phyloP scores from a whole-genome alignment of 1,140 invertebrate species.

The Platyscapa corneri region DNA sequence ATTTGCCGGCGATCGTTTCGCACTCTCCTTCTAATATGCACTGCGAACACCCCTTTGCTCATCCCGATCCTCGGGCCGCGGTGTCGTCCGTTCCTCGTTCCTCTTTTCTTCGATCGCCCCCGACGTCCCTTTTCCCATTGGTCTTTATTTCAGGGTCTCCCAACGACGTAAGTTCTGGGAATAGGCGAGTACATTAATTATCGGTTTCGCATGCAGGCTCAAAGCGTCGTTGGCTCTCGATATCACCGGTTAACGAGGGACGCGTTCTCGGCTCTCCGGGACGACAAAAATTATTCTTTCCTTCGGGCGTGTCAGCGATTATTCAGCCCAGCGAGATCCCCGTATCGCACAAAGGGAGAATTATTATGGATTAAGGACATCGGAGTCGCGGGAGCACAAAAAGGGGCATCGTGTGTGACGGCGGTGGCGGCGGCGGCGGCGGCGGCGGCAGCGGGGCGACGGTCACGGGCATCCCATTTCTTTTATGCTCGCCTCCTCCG shows the following conservation, averaged over 20 bases:
- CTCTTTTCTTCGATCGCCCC: not conserved
- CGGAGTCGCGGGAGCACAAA: slow-evolving; percentile 20
- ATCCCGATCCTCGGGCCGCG: no score
- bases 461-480: slow-evolving; percentile 45
- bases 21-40: slow-evolving; percentile 25
- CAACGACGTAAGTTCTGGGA: not conserved
- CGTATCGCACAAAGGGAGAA: slow-evolving; percentile 19
- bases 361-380: slow-evolving; percentile 45
- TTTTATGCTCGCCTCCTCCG: slow-evolving; percentile 55
- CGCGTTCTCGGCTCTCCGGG: not conserved
- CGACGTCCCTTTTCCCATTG: no score
- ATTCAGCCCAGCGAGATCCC: slow-evolving; percentile 9
- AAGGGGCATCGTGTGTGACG: slow-evolving; percentile 3
- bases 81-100: not conserved
- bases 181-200: slow-evolving; percentile 40
- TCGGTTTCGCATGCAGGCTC: not conserved
- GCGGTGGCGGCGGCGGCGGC: no score
- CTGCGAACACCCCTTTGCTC: not conserved
- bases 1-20: not conserved
- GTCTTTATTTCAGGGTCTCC: not conserved
- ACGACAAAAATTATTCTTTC: not conserved
- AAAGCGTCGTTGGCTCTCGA: not conserved
- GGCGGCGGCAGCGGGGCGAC: not conserved
- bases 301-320: not conserved
- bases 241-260: not conserved